Evolutionary conservation across 37 sponge, comb jelly and placozoan species (phyloP).

Genomic region (Trichoplax adhaerens): DNA sequence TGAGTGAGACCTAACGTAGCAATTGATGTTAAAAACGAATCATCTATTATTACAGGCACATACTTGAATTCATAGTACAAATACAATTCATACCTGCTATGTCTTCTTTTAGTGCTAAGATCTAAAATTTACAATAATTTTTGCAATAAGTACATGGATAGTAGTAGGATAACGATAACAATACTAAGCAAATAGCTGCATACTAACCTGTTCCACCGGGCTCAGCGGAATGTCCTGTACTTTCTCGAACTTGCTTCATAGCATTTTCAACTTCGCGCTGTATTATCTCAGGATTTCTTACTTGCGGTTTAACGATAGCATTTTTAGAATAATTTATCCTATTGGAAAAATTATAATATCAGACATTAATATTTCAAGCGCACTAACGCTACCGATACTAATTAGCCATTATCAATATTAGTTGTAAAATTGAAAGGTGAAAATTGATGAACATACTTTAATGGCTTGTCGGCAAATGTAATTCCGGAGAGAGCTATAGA

Average conservation of each 20-base stretch:
- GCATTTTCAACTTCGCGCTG: constrained; percentile 62
- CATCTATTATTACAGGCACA: constrained; percentile 6
- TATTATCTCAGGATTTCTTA: constrained; percentile 33
- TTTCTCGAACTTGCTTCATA: constrained; percentile 65
- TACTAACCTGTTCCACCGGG: constrained; percentile 22
- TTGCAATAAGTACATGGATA: no score
- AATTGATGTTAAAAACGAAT: neutral
- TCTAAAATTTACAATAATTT: neutral
- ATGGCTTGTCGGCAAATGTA: constrained; percentile 67
- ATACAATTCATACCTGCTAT: constrained; percentile 2
- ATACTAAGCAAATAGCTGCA: neutral
- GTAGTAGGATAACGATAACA: no score
- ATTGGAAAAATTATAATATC: neutral
- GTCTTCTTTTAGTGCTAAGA: neutral
- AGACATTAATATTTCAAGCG: no score
- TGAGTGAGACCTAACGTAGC: neutral
- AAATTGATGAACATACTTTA: constrained; percentile 44
- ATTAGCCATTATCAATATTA: no score
- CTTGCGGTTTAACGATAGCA: constrained; percentile 84
- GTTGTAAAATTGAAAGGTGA: neutral
- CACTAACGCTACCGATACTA: no score
- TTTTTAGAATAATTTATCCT: constrained; percentile 85
- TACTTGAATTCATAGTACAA: constrained; percentile 15
- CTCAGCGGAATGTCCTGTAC: constrained; percentile 25
- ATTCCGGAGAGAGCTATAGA: constrained; percentile 84